A percentile compares a stretch with the other conserved stretches of the same genome.
phyloP scores from a whole-genome alignment of 2,797 vertebrate species.

The Lepus oiostolus region DNA sequence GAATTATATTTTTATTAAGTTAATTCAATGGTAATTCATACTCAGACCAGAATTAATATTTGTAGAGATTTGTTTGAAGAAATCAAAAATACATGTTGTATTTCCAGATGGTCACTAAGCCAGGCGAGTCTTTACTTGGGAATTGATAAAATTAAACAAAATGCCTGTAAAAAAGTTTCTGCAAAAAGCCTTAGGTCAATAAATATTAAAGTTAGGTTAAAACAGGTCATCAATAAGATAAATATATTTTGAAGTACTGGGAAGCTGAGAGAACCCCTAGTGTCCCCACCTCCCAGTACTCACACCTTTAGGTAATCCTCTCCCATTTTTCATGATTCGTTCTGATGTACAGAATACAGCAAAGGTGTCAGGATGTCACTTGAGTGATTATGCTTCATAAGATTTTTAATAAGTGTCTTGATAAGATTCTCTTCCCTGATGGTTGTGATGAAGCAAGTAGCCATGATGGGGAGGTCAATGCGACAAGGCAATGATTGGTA shows the following conservation, averaged over 20 bases:
- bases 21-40: not conserved
- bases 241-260: not conserved
- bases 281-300: not conserved
- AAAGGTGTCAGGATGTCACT: not conserved
- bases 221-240: not conserved
- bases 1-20: not conserved
- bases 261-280: not conserved
- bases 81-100: not conserved
- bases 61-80: not conserved
- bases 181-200: not conserved
- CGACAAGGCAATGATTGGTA: not conserved
- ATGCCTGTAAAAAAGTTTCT: not conserved
- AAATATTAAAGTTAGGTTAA: not conserved
- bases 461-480: not conserved
- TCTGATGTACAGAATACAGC: not conserved
- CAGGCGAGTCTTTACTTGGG: not conserved
- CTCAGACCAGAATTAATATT: not conserved
- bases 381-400: not conserved
- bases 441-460: not conserved
- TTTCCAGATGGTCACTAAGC: not conserved
- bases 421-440: not conserved
- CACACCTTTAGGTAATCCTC: not conserved
- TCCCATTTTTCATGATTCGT: not conserved
- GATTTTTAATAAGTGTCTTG: not conserved
- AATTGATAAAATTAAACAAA: conserved; percentile 7